Evolutionary conservation across 1,140 invertebrate species (phyloP).

Genomic region (Eriosoma lanigerum): DNA sequence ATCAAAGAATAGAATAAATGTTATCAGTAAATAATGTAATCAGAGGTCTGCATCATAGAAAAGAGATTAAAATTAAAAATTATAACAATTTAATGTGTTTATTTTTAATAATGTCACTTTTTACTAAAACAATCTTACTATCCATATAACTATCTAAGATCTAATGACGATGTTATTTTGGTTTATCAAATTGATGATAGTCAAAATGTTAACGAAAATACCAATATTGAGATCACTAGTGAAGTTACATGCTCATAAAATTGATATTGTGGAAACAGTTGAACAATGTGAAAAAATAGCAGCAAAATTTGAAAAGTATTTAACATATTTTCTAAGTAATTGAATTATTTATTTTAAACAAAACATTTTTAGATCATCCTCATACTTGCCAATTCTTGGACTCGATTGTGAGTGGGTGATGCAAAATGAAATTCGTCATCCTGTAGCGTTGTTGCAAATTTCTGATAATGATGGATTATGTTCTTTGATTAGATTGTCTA

Average conservation of each 20-base stretch:
- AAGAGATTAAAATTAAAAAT: too few species aligned
- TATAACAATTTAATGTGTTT: not conserved
- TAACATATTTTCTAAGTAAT: not conserved
- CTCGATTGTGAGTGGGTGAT: slow-evolving; percentile 75
- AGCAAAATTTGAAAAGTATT: slow-evolving; percentile 27
- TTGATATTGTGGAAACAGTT: slow-evolving; percentile 31
- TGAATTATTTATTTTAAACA: not conserved
- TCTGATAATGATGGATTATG: slow-evolving; percentile 66
- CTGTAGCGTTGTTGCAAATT: slow-evolving; percentile 68
- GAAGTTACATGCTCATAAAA: slow-evolving; percentile 22
- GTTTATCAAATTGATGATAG: slow-evolving; percentile 21
- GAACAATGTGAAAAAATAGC: slow-evolving; percentile 30
- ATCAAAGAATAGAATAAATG: too few species aligned
- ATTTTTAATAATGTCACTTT: not conserved
- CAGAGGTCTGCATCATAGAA: too few species aligned
- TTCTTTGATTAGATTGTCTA: slow-evolving; percentile 65
- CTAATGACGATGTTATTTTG: slow-evolving; percentile 12
- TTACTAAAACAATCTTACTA: not conserved
- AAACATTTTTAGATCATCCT: not conserved
- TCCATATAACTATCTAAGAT: not conserved
- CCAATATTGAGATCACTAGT: slow-evolving; percentile 7
- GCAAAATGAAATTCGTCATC: slow-evolving; percentile 59
- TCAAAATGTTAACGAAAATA: slow-evolving; percentile 32
- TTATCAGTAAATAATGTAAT: too few species aligned
- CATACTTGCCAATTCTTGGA: slow-evolving; percentile 59